Percentiles rank a stretch among this genome's conserved stretches.
These are phyloP conservation scores for Apodemia mormo DNA, from an alignment of 2,888 invertebrate genomes.

Conservation along the genomic window DNA sequence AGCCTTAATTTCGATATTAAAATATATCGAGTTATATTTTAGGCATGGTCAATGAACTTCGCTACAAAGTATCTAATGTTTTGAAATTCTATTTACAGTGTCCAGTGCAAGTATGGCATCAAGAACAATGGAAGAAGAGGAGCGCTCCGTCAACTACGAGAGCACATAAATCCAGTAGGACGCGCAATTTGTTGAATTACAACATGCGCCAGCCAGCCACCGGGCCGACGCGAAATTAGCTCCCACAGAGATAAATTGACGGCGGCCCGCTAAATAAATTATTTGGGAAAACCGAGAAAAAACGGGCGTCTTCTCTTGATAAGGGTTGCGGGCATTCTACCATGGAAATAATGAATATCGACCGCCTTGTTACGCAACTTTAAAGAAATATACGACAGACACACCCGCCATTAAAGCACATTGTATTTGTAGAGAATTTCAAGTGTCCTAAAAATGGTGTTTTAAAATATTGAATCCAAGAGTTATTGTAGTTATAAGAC, in stretches of 20 bases:
- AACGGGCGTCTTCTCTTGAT: constrained; percentile 79
- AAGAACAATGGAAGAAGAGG: constrained; percentile 72
- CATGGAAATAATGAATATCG: constrained; percentile 75
- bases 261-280: constrained; percentile 80
- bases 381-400: too few species aligned
- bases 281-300: constrained; percentile 82
- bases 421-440: background rate
- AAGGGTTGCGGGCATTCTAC: constrained; percentile 73
- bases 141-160: constrained; percentile 77
- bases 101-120: constrained; percentile 51
- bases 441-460: background rate
- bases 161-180: constrained; percentile 74
- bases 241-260: constrained; percentile 81
- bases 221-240: constrained; percentile 81
- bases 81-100: constrained; percentile 48
- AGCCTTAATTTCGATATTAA: background rate
- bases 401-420: constrained; percentile 1
- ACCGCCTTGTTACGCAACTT: constrained; percentile 45
- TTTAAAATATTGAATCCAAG: too few species aligned
- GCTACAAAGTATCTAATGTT: constrained; percentile 33
- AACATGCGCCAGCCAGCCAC: constrained; percentile 80
- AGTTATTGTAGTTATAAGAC: too few species aligned
- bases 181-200: constrained; percentile 82
- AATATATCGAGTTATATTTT: background rate
- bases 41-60: constrained; percentile 25